These are phyloP conservation scores for Natator depressus DNA, from an alignment of 2,113 vertebrate genomes.

Conservation along the genomic window DNA sequence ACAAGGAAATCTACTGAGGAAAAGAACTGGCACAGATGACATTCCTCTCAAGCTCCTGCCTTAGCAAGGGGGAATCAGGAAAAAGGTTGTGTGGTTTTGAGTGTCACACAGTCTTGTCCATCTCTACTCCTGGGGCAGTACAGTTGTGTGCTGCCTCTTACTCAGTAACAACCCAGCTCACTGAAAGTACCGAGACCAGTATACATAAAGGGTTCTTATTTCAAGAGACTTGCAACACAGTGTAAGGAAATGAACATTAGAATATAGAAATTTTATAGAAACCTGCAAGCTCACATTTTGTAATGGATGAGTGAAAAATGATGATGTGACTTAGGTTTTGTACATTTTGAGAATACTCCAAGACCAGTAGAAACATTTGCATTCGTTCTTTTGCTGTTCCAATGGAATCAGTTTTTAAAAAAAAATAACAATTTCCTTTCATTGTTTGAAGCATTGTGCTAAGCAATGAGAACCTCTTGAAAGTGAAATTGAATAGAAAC, in stretches of 20 bases:
- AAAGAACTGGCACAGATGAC: neutral
- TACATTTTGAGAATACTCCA: neutral
- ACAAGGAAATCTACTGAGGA: neutral
- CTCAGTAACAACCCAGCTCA: neutral
- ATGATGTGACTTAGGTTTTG: neutral
- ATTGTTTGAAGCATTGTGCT: neutral
- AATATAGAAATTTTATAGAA: neutral
- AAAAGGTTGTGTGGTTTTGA: neutral
- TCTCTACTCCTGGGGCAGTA: neutral
- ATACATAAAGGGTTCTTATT: neutral
- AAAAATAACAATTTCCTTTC: neutral
- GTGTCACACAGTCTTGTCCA: neutral
- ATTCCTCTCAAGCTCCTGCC: neutral
- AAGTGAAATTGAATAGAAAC: neutral
- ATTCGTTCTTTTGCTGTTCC: neutral
- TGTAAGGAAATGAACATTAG: neutral
- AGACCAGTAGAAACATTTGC: neutral
- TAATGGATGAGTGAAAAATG: neutral
- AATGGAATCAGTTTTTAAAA: neutral
- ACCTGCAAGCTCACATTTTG: neutral
- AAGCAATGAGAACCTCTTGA: neutral
- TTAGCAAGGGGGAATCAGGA: neutral
- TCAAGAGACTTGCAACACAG: neutral
- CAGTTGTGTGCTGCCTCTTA: neutral
- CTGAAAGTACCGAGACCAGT: neutral